These are phyloP conservation scores for Lordiphosa collinella DNA, from an alignment of 1,140 invertebrate genomes.

Conservation along the genomic window DNA sequence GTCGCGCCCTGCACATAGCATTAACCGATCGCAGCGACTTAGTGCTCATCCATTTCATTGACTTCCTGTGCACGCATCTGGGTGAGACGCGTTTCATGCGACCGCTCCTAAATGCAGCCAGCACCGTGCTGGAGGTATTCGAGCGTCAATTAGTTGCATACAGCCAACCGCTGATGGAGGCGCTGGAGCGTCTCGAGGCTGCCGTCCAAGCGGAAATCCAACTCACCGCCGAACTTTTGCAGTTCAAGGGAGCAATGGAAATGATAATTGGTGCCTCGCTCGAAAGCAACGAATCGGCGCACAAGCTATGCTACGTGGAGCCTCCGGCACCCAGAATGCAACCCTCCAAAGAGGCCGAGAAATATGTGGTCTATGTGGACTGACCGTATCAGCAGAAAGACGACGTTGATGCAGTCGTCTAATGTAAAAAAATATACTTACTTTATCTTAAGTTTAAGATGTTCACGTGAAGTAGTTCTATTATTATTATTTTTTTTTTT, in stretches of 20 bases:
- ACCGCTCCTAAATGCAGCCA: conserved; percentile 86
- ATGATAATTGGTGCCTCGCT: conserved; percentile 84
- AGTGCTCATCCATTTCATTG: conserved; percentile 84
- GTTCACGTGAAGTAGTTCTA: neutral
- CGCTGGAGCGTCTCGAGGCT: conserved; percentile 83
- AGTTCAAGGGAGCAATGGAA: conserved; percentile 86
- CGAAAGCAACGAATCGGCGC: conserved; percentile 30
- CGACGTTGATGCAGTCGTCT: too few species aligned
- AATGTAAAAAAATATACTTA: too few species aligned
- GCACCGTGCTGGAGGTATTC: conserved; percentile 88
- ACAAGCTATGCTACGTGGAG: conserved; percentile 2
- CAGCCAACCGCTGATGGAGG: conserved; percentile 81
- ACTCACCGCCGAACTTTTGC: conserved; percentile 82
- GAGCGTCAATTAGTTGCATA: conserved; percentile 79
- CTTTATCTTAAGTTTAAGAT: too few species aligned
- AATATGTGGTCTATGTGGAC: conserved; percentile 45
- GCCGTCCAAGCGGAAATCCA: conserved; percentile 85
- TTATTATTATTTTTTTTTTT: neutral
- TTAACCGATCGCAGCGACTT: conserved; percentile 85
- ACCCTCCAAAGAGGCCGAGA: conserved; percentile 42
- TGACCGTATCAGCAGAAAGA: conserved; percentile 2
- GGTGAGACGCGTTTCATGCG: conserved; percentile 87
- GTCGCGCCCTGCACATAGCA: conserved; percentile 86
- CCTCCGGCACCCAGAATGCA: conserved; percentile 25
- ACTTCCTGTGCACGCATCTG: conserved; percentile 89